phyloP scores from a whole-genome alignment of 1,140 invertebrate species.

The Drosophila arizonae region DNA sequence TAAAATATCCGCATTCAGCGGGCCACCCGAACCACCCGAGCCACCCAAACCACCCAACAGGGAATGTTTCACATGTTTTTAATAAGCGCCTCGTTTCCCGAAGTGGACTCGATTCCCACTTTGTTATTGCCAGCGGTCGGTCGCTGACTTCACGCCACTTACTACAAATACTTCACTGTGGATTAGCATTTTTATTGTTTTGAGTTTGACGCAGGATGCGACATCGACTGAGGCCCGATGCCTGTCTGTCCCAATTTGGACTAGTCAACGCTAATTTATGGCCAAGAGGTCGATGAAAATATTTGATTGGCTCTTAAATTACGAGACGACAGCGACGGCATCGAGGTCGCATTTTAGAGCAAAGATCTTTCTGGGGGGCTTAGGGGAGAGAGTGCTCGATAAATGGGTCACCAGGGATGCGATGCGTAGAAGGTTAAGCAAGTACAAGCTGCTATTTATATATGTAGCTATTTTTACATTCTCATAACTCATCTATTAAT shows the following conservation, averaged over 20 bases:
- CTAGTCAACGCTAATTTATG: conserved; percentile 69
- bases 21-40: conserved; percentile 2
- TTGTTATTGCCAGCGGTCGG: conserved; percentile 50
- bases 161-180: conserved; percentile 40
- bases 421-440: conserved; percentile 11
- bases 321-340: background rate
- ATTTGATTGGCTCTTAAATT: conserved; percentile 67
- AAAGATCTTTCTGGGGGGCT: conserved; percentile 12
- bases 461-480: background rate
- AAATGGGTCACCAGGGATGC: conserved; percentile 14
- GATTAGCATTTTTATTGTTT: conserved; percentile 71
- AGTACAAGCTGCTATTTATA: conserved; percentile 18
- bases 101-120: conserved; percentile 40
- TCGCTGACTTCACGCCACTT: conserved; percentile 22
- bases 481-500: background rate
- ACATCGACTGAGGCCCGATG: background rate
- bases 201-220: conserved; percentile 54
- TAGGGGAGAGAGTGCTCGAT: background rate
- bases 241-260: conserved; percentile 59
- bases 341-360: background rate
- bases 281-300: conserved; percentile 62
- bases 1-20: conserved; percentile 4
- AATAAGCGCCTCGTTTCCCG: conserved; percentile 49
- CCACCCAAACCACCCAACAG: conserved; percentile 11
- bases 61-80: conserved; percentile 55